Evolutionary conservation across 2,888 invertebrate species (phyloP).

Genomic region (Hofmannophila pseudospretella): DNA sequence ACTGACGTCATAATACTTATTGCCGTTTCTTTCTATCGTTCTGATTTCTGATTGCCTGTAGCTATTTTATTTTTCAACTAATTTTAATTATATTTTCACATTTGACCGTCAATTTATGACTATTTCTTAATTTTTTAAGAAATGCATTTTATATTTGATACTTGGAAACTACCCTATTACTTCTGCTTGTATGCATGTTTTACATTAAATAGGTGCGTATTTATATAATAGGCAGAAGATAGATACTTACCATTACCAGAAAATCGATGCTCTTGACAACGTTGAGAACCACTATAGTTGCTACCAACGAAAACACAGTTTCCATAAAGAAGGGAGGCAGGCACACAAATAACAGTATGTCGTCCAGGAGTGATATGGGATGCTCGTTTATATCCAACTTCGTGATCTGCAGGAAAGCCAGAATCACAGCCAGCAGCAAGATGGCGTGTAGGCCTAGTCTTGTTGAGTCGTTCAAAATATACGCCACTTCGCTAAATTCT

Average conservation of each 20-base stretch:
- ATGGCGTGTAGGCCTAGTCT: slow-evolving; percentile 73
- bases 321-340: slow-evolving; percentile 85
- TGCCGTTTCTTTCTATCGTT: too few relatives aligned
- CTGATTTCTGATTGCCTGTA: too few relatives aligned
- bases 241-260: slow-evolving; percentile 75
- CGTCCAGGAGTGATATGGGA: slow-evolving; percentile 81
- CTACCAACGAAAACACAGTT: slow-evolving; percentile 82
- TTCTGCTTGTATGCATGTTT: too few relatives aligned
- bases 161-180: too few relatives aligned
- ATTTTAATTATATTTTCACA: too few relatives aligned
- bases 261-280: slow-evolving; percentile 71
- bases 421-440: slow-evolving; percentile 77
- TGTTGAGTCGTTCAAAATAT: slow-evolving; percentile 68
- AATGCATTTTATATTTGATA: too few relatives aligned
- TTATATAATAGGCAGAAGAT: too few relatives aligned
- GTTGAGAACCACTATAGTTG: slow-evolving; percentile 76
- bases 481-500: slow-evolving; percentile 63
- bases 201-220: too few relatives aligned
- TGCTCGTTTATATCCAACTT: slow-evolving; percentile 82
- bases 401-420: slow-evolving; percentile 81
- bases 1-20: too few relatives aligned
- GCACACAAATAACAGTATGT: slow-evolving; percentile 83
- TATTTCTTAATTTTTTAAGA: too few relatives aligned
- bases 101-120: too few relatives aligned
- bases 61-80: too few relatives aligned